phyloP scores from a whole-genome alignment of 2,797 vertebrate genomes.

The Enteromius treurensis region DNA sequence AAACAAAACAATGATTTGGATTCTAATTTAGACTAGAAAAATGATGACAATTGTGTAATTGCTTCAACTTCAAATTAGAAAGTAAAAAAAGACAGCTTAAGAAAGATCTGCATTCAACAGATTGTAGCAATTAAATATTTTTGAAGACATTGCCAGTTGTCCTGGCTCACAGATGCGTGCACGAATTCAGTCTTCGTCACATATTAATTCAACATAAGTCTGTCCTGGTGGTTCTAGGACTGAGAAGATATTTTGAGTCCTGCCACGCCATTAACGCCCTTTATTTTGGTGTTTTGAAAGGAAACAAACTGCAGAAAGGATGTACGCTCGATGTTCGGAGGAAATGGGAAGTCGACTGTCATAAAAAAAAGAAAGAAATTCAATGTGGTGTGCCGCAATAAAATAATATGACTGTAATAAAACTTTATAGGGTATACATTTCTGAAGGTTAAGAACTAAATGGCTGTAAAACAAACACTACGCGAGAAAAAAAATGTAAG shows the following conservation, averaged over 20 bases:
- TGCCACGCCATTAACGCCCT: constrained; percentile 53
- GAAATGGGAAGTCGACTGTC: constrained; percentile 83
- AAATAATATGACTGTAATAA: constrained; percentile 99
- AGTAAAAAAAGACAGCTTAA: not conserved
- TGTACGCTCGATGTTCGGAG: constrained; percentile 69
- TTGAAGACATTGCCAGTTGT: constrained; percentile 49
- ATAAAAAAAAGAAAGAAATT: constrained; percentile 84
- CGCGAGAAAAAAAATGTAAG: constrained; percentile 59
- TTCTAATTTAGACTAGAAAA: not conserved
- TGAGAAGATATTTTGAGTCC: constrained; percentile 19
- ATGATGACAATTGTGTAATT: not conserved
- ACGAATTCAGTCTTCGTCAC: constrained; percentile 3
- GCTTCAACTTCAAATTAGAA: not conserved
- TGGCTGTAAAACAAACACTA: constrained; percentile 96
- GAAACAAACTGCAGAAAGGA: constrained; percentile 81
- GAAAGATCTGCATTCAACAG: constrained; percentile 30
- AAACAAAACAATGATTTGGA: not conserved
- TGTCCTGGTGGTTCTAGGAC: not conserved
- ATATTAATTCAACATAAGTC: not conserved
- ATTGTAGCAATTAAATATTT: constrained; percentile 51
- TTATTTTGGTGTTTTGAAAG: constrained; percentile 70
- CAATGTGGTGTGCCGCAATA: constrained; percentile 89
- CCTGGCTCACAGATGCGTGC: constrained; percentile 48
- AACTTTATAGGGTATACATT: constrained; percentile 99
- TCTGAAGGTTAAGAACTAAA: constrained; percentile 99